These are phyloP conservation scores for Tarsius wallacei DNA, from an alignment of 2,797 vertebrate genomes.

Conservation along the genomic window DNA sequence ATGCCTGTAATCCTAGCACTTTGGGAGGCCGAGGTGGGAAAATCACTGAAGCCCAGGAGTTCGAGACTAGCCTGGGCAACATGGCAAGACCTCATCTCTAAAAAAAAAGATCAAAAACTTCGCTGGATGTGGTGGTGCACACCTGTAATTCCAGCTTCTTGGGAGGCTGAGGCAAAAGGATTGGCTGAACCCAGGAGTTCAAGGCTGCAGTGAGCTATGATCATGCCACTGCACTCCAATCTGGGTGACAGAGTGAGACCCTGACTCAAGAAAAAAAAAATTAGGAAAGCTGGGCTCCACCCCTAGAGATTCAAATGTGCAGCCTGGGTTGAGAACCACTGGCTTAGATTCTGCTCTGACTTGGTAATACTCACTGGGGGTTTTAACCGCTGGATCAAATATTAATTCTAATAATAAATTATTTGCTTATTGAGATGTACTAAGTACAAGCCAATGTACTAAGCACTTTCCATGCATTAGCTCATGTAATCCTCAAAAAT, in stretches of 20 bases:
- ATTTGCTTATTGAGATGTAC: constrained; percentile 59
- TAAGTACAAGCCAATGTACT: constrained; percentile 27
- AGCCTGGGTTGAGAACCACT: background rate
- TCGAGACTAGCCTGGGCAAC: background rate
- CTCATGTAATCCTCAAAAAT: constrained; percentile 40
- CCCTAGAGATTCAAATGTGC: background rate
- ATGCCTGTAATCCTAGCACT: background rate
- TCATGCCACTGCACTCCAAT: background rate
- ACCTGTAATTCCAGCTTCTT: background rate
- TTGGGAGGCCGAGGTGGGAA: background rate
- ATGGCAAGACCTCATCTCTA: background rate
- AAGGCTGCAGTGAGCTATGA: background rate
- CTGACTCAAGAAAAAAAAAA: background rate
- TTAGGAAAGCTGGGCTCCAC: background rate
- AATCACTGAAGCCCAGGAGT: background rate
- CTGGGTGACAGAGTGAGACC: background rate
- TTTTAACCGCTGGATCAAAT: constrained; percentile 17
- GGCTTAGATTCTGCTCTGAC: constrained; percentile 18
- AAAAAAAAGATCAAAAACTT: background rate
- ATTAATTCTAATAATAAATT: background rate
- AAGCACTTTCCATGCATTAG: constrained; percentile 50
- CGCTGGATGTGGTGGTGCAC: fast-evolving
- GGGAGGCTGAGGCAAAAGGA: background rate
- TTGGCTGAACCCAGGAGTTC: background rate
- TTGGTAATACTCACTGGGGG: background rate